Conservation (phyloP, 2,797 vertebrate genomes). For the Euthynnus affinis region DNA sequence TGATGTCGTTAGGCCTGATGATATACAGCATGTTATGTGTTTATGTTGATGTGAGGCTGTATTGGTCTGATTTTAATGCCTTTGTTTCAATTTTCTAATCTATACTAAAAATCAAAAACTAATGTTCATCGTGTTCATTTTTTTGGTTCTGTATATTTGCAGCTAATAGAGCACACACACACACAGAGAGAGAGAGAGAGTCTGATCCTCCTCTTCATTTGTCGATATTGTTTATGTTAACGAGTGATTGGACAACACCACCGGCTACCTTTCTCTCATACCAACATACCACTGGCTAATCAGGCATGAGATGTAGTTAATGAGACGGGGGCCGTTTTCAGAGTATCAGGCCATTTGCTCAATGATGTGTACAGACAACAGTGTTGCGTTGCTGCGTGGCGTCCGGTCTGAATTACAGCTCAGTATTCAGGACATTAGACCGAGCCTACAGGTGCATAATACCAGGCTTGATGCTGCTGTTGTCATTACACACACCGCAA, state of each 20-base stretch:
- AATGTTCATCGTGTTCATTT: too few relatives aligned
- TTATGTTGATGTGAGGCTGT: too few relatives aligned
- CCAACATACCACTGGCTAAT: conserved; percentile 50
- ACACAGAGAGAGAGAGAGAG: background rate
- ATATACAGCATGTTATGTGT: too few relatives aligned
- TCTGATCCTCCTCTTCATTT: conserved; percentile 7
- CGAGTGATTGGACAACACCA: conserved; percentile 27
- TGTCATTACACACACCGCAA: conserved; percentile 20
- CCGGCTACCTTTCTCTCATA: conserved; percentile 4
- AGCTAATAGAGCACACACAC: background rate
- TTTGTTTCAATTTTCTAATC: too few relatives aligned
- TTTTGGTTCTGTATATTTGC: background rate
- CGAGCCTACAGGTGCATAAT: conserved; percentile 45
- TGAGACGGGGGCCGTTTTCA: conserved; percentile 46
- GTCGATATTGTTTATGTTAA: conserved; percentile 28
- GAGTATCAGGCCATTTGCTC: conserved; percentile 58
- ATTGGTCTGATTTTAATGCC: too few relatives aligned
- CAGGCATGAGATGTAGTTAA: conserved; percentile 49
- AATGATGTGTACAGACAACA: conserved; percentile 46
- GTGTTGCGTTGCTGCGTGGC: conserved; percentile 20
- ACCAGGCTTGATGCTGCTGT: conserved; percentile 16
- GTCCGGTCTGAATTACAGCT: conserved; percentile 44
- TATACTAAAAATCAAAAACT: too few relatives aligned
- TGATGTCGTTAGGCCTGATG: too few relatives aligned
- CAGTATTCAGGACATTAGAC: conserved; percentile 38